Evolutionary conservation across 2,113 vertebrate species (phyloP).

Genomic region (Neomonachus schauinslandi): DNA sequence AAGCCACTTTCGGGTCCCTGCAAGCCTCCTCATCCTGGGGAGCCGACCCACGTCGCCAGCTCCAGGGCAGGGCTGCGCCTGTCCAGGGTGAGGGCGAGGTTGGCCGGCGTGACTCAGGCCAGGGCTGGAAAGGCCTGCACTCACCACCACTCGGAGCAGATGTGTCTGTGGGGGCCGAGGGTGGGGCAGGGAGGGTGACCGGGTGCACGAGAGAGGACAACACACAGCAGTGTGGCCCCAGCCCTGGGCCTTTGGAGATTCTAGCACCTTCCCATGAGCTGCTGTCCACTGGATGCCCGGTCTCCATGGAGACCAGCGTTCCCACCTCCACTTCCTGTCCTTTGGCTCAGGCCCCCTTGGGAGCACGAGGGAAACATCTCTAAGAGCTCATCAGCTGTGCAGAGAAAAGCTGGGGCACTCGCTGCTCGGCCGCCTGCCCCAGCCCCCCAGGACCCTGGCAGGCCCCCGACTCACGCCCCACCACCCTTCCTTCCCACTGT

Average conservation of each 20-base stretch:
- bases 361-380: background rate
- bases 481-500: background rate
- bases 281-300: constrained; percentile 5
- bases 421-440: background rate
- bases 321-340: constrained; percentile 49
- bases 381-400: fast-evolving
- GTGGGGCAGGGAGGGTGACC: too few relatives aligned
- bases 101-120: background rate
- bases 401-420: background rate
- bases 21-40: background rate
- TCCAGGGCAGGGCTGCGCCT: background rate
- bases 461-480: fast-evolving
- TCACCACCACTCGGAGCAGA: background rate
- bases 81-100: background rate
- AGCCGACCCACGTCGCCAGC: background rate
- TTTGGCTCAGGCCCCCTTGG: background rate
- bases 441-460: background rate
- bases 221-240: background rate
- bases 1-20: background rate
- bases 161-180: background rate
- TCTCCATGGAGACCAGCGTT: constrained; percentile 74
- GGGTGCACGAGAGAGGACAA: background rate
- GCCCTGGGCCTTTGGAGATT: background rate
- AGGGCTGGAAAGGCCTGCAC: background rate
- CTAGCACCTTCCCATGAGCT: background rate